Percentiles rank a stretch among this genome's conserved stretches.
phyloP scores from a whole-genome alignment of 2,113 vertebrate species.

The Aspidoscelis tigris region DNA sequence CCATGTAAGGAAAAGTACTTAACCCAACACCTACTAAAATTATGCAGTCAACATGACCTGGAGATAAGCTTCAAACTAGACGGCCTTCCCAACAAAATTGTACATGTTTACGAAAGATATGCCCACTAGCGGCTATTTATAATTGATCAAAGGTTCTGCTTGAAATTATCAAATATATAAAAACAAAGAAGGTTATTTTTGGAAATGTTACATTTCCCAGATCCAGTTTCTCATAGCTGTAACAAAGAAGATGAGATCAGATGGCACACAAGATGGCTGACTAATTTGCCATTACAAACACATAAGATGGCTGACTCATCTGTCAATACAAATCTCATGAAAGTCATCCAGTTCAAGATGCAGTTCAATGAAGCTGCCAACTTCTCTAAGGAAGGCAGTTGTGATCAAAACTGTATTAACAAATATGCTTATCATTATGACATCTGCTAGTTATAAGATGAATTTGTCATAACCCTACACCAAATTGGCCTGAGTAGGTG shows the following conservation, averaged over 20 bases:
- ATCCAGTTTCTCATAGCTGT: neutral
- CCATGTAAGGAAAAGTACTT: too few relatives aligned
- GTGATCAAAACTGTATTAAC: conserved; percentile 47
- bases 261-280: neutral
- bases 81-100: too few relatives aligned
- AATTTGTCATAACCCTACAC: conserved; percentile 48
- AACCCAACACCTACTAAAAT: too few relatives aligned
- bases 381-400: conserved; percentile 48
- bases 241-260: neutral
- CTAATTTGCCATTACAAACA: too few relatives aligned
- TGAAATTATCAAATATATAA: neutral
- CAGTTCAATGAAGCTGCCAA: neutral
- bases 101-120: too few relatives aligned
- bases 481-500: neutral
- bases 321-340: neutral
- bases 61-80: too few relatives aligned
- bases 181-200: neutral
- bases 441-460: conserved; percentile 38
- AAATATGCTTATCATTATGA: conserved; percentile 34
- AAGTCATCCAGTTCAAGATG: neutral
- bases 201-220: too few relatives aligned
- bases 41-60: too few relatives aligned
- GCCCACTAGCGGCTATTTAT: too few relatives aligned
- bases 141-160: neutral
- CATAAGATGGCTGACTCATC: neutral